Conservation (phyloP, 2,113 vertebrate species). For the Saccopteryx bilineata region DNA sequence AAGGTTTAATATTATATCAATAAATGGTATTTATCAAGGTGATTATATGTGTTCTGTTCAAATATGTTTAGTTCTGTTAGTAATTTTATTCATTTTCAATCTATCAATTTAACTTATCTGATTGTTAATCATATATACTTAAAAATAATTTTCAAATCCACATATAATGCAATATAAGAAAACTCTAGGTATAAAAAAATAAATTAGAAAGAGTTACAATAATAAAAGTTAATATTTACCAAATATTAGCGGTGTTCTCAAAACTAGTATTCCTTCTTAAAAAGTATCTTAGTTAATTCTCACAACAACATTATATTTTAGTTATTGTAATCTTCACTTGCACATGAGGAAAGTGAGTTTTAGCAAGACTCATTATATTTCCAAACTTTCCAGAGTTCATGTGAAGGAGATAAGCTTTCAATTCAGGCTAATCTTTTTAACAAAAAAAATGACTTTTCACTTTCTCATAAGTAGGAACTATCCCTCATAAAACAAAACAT, state of each 20-base stretch:
- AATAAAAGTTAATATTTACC: conserved; percentile 18
- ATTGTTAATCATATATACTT: not conserved
- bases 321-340: not conserved
- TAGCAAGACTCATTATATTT: not conserved
- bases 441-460: not conserved
- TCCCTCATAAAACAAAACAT: not conserved
- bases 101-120: not conserved
- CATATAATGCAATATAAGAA: not conserved
- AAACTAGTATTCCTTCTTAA: not conserved
- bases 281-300: not conserved
- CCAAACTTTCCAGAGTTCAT: not conserved
- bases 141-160: not conserved
- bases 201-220: not conserved
- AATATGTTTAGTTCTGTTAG: not conserved
- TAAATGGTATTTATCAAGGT: not conserved
- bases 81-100: not conserved
- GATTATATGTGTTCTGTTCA: not conserved
- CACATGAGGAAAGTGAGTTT: not conserved
- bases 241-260: not conserved
- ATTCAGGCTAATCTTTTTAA: not conserved
- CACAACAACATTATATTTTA: not conserved
- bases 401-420: not conserved
- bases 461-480: not conserved
- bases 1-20: not conserved
- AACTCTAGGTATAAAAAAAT: not conserved